Evolutionary conservation across 2,113 vertebrate species (phyloP).

Genomic region (Pandion haliaetus): DNA sequence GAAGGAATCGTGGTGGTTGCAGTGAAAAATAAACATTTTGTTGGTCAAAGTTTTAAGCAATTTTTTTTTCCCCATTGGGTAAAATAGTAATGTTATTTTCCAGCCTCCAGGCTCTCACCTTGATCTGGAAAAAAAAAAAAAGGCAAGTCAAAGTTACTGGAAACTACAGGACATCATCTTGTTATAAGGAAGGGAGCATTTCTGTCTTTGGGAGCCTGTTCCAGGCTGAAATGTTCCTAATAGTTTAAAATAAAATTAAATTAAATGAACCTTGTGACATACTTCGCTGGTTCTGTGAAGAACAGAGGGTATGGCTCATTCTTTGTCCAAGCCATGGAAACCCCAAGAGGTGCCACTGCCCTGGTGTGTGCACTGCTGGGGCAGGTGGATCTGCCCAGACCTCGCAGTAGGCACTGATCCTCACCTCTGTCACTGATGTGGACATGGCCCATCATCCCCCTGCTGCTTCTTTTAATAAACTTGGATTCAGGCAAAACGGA

Average conservation of each 20-base stretch:
- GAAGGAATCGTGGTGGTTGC: not conserved
- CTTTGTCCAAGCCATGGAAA: not conserved
- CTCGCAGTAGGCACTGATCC: not conserved
- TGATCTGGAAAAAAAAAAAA: not conserved
- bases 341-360: not conserved
- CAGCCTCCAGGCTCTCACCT: not conserved
- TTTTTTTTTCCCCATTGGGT: not conserved
- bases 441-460: not conserved
- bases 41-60: not conserved
- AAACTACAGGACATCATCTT: not conserved
- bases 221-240: not conserved
- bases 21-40: not conserved
- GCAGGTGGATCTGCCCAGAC: not conserved
- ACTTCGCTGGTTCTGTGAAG: not conserved
- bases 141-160: not conserved
- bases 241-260: constrained; percentile 8
- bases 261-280: not conserved
- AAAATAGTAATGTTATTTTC: not conserved
- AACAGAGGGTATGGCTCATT: constrained; percentile 19
- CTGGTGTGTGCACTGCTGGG: rapidly evolving
- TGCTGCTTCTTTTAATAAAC: not conserved
- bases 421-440: not conserved
- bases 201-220: not conserved
- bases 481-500: not conserved
- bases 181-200: not conserved